These are phyloP conservation scores for Polypterus senegalus DNA, from an alignment of 2,113 vertebrate species.

Conservation along the genomic window DNA sequence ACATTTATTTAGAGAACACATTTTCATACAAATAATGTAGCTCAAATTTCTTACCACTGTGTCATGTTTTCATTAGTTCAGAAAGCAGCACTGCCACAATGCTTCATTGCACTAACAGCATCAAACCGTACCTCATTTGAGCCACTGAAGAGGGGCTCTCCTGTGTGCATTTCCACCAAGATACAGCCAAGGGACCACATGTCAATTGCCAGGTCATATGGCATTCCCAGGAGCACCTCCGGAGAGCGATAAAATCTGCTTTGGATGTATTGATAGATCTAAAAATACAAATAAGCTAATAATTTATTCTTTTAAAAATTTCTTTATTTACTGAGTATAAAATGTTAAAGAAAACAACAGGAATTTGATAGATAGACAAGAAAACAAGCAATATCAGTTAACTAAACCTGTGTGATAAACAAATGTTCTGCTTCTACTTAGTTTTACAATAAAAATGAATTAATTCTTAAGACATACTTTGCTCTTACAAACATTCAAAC, in stretches of 20 bases:
- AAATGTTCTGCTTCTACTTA: too few species aligned
- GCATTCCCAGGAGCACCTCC: conserved; percentile 81
- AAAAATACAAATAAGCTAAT: neutral
- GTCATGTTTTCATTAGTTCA: neutral
- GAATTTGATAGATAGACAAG: too few species aligned
- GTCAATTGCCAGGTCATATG: conserved; percentile 86
- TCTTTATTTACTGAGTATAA: too few species aligned
- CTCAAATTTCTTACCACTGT: neutral
- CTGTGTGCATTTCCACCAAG: conserved; percentile 89
- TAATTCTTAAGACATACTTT: too few species aligned
- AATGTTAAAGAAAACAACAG: too few species aligned
- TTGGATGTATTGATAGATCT: conserved; percentile 96
- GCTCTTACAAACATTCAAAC: too few species aligned
- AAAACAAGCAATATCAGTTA: too few species aligned
- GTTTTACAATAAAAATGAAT: too few species aligned
- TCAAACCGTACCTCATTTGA: conserved; percentile 69
- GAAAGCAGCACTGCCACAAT: too few species aligned
- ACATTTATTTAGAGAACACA: too few species aligned
- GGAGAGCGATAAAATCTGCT: conserved; percentile 88
- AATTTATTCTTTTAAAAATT: neutral
- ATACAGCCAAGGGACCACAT: conserved; percentile 94
- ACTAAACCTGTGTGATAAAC: too few species aligned
- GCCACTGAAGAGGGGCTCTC: conserved; percentile 84
- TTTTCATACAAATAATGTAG: too few species aligned
- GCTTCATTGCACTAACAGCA: neutral